Evolutionary conservation across 2,888 invertebrate species (phyloP).

Genomic region (Dolomedes plantarius): DNA sequence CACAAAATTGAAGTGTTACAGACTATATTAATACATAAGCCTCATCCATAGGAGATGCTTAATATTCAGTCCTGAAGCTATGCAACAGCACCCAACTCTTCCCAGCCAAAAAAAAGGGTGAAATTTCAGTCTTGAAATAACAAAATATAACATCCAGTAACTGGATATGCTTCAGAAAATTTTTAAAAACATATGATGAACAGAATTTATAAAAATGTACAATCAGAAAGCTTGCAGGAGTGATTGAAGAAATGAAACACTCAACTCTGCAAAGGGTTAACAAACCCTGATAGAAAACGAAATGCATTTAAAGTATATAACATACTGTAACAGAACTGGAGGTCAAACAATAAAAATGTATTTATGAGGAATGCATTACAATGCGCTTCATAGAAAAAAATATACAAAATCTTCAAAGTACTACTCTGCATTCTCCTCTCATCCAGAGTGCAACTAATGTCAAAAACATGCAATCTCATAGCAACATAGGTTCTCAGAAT

Average conservation of each 20-base stretch:
- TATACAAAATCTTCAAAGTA: constrained; percentile 44
- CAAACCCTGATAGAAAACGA: too few relatives aligned
- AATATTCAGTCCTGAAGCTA: constrained; percentile 13
- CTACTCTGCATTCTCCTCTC: constrained; percentile 1
- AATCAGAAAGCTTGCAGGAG: too few relatives aligned
- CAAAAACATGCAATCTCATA: not conserved
- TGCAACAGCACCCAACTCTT: not conserved
- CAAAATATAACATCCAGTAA: too few relatives aligned
- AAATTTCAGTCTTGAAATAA: too few relatives aligned
- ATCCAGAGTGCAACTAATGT: constrained; percentile 62
- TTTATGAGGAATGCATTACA: constrained; percentile 53
- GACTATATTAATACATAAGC: constrained; percentile 42
- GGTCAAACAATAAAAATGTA: constrained; percentile 38
- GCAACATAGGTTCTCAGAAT: too few relatives aligned
- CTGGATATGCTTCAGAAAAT: too few relatives aligned
- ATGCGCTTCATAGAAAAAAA: constrained; percentile 52
- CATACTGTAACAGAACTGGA: not conserved
- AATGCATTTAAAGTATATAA: not conserved
- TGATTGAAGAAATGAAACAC: too few relatives aligned
- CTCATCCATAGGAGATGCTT: constrained; percentile 68
- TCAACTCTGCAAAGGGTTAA: too few relatives aligned
- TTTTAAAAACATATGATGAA: too few relatives aligned
- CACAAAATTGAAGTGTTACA: constrained; percentile 41
- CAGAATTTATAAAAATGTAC: too few relatives aligned
- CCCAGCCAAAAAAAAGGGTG: not conserved